phyloP scores from a whole-genome alignment of 2,797 vertebrate genomes.

The Notamacropus eugenii region DNA sequence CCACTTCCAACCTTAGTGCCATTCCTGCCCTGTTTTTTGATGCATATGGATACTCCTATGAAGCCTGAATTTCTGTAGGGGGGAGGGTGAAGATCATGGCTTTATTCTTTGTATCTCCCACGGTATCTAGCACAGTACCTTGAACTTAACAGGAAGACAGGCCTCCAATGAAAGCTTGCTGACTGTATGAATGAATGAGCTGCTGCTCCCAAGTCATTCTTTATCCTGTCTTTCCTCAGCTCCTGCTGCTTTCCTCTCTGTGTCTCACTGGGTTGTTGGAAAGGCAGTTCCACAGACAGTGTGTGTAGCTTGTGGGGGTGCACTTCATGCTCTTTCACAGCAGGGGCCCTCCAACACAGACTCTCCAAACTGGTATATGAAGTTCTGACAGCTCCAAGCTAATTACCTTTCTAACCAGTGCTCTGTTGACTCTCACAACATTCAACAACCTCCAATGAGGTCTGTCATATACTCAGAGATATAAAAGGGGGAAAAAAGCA shows the following conservation, averaged over 20 bases:
- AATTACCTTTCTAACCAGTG: conserved; percentile 75
- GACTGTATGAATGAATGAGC: background rate
- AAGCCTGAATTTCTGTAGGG: background rate
- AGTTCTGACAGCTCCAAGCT: conserved; percentile 59
- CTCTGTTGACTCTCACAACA: conserved; percentile 70
- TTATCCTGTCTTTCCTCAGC: background rate
- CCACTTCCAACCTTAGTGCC: background rate
- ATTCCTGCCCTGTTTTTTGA: background rate
- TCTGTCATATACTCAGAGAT: conserved; percentile 55
- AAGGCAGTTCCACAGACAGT: background rate
- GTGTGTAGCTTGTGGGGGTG: background rate
- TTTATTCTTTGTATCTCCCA: background rate
- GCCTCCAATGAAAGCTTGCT: background rate
- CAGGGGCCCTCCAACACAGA: background rate
- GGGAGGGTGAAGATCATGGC: background rate
- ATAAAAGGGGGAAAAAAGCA: conserved; percentile 69
- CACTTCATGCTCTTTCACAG: background rate
- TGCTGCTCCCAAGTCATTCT: background rate
- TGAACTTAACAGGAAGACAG: background rate
- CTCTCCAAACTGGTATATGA: conserved; percentile 68
- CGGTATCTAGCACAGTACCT: background rate
- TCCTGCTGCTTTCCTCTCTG: background rate
- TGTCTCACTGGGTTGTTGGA: background rate
- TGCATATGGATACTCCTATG: background rate
- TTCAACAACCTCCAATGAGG: conserved; percentile 68